Percentiles rank a stretch among this genome's conserved stretches.
phyloP scores from a whole-genome alignment of 2,113 vertebrate genomes.

The Cyphomyrus plagiostoma region DNA sequence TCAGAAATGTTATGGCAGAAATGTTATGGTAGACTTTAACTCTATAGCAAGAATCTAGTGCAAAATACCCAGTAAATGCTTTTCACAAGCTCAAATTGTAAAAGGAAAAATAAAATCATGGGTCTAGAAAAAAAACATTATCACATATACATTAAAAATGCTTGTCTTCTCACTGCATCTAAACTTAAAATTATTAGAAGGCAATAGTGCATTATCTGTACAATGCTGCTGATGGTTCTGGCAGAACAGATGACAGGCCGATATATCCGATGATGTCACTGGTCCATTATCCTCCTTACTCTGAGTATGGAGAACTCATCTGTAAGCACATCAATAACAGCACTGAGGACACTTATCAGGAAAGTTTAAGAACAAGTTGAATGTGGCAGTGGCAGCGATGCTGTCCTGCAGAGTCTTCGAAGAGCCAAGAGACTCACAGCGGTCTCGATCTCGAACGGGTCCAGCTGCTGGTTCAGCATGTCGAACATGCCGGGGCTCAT shows the following conservation, averaged over 20 bases:
- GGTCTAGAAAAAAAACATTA: not conserved
- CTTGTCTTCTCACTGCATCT: not conserved
- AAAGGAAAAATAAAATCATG: not conserved
- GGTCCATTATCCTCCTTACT: not conserved
- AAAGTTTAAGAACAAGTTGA: not conserved
- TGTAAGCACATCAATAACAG: constrained; percentile 12
- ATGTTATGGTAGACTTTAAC: too few relatives aligned
- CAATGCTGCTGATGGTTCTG: not conserved
- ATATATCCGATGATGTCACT: not conserved
- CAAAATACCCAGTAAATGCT: not conserved
- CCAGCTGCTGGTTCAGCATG: constrained; percentile 81
- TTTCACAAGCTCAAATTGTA: not conserved
- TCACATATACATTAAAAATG: not conserved
- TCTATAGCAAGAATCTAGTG: not conserved
- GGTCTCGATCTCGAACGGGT: constrained; percentile 75
- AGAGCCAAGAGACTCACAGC: constrained; percentile 57
- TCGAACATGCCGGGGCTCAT: constrained; percentile 91
- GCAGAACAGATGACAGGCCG: not conserved
- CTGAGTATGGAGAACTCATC: constrained; percentile 62
- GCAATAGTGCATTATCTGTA: not conserved
- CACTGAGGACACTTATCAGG: not conserved
- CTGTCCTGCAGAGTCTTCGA: not conserved
- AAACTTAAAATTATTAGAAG: not conserved
- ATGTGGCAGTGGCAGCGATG: not conserved
- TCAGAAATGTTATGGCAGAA: not conserved